A percentile compares a stretch with the other conserved stretches of the same genome.
Evolutionary conservation across 2,888 invertebrate genomes (phyloP).

Genomic region (Empis livida): DNA sequence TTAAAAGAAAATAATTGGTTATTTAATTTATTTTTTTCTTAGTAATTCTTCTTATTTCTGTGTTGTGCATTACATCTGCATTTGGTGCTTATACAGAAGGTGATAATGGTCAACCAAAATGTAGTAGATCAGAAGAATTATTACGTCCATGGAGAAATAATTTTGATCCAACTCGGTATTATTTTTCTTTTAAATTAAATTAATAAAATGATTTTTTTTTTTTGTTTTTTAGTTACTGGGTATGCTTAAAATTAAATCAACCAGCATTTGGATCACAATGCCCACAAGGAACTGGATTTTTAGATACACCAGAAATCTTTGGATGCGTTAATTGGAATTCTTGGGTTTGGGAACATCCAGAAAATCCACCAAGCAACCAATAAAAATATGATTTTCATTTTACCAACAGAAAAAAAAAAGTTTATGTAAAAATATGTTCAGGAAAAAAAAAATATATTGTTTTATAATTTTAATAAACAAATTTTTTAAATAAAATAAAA

Average conservation of each 20-base stretch:
- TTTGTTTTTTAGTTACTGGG: conserved; percentile 1
- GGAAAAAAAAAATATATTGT: no score
- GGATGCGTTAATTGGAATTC: conserved; percentile 4
- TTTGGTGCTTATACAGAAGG: not conserved
- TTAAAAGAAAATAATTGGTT: not conserved
- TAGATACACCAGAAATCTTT: not conserved
- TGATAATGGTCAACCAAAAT: conserved; percentile 7
- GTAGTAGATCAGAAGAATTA: conserved; percentile 1
- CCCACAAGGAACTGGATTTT: not conserved
- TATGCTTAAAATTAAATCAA: not conserved
- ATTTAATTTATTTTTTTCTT: not conserved
- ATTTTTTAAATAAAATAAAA: no score
- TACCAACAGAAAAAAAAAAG: no score
- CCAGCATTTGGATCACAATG: conserved; percentile 1
- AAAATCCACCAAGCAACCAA: conserved; percentile 1
- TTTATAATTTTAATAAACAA: no score
- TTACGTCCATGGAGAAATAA: conserved; percentile 5
- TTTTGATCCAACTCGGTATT: conserved; percentile 4
- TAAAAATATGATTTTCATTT: no score
- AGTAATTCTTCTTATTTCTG: not conserved
- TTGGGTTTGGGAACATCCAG: conserved; percentile 4
- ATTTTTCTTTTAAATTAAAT: no score
- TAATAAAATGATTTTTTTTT: no score
- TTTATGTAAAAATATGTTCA: no score
- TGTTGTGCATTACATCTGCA: not conserved